Conservation (phyloP, 2,888 invertebrate genomes). For the Drosophila meridiana region DNA sequence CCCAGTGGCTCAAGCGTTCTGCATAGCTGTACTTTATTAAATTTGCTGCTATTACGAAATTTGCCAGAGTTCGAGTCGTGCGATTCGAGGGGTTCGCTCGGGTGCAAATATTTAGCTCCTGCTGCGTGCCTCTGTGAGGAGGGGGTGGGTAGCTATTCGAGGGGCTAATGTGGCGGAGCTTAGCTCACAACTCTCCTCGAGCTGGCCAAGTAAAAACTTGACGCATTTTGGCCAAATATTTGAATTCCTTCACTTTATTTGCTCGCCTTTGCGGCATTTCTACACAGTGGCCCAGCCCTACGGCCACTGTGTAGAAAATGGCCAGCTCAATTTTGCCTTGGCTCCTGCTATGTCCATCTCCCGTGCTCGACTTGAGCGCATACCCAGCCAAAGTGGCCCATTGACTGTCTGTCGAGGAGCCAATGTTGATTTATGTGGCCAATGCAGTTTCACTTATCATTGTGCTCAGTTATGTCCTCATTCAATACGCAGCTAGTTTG, state of each 20-base stretch:
- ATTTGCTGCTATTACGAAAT: constrained; percentile 66
- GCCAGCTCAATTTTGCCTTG: constrained; percentile 42
- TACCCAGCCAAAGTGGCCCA: constrained; percentile 34
- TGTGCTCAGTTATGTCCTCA: constrained; percentile 25
- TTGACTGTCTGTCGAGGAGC: constrained; percentile 24
- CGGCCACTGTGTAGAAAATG: constrained; percentile 30
- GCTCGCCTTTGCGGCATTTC: constrained; percentile 51
- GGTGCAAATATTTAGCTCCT: constrained; percentile 51
- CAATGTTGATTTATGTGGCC: constrained; percentile 71
- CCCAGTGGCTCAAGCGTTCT: constrained; percentile 30
- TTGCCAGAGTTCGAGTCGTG: constrained; percentile 24
- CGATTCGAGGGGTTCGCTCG: constrained; percentile 22
- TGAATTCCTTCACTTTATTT: constrained; percentile 64
- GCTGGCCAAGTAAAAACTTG: constrained; percentile 55
- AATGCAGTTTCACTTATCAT: constrained; percentile 69
- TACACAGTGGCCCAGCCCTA: neutral
- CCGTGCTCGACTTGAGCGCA: constrained; percentile 61
- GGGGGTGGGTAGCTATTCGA: neutral
- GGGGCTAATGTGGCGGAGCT: constrained; percentile 41
- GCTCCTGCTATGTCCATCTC: constrained; percentile 3
- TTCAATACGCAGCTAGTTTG: constrained; percentile 12
- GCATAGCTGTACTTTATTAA: constrained; percentile 75
- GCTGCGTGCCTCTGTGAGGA: neutral
- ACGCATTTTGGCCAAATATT: constrained; percentile 78
- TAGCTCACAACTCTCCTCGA: constrained; percentile 30